Evolutionary conservation across 2,113 vertebrate species (phyloP), one percentile per base, ranked within the genome.

Genomic region (Antigone vipio): DNA sequence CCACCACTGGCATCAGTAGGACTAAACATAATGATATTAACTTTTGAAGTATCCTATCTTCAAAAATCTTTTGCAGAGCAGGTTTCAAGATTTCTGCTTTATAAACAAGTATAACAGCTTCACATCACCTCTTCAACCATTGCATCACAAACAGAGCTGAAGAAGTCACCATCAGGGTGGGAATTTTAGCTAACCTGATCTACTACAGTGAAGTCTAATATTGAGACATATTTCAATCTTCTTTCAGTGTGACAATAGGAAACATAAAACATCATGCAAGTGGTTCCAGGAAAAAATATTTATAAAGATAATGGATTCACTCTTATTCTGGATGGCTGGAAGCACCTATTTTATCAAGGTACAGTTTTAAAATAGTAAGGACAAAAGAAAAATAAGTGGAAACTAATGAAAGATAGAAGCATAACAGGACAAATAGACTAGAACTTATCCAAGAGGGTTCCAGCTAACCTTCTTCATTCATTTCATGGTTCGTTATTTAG

Each of bases 401-500:
- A 2, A 22, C 3, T 60, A 64, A 68, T 15, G 19, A 88, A 83
- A 84, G 38, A 52, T 5, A 30, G 49, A 87, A 83, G 13, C 6
- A 32, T 55, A 89, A 63, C 6, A 38, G 22, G 60, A 75, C 18
- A 93, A 72, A 74, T 72, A 55, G 27, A 40, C 19, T 71, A 58
- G 34, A 75, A 75, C 58, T 92, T 86, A 92, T 26, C 42, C 66
- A 66, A 52, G n/a, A 83, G 6, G 1, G 4, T 72, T 90, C 45
- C 53, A 73, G n/a, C 5, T 86, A 63, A 30, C 5, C 13, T 44
- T 71, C 32, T 83, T 85, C 29, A 52, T 83, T 35, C 80, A 15
- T 53, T 86, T 88, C 30, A 74, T 63, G 42, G 47, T 52, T 85
- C 5, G 5, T 92, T 96, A 67, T 83, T 92, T 88, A 90, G 63